A percentile compares a stretch with the other conserved stretches of the same genome.
These are phyloP conservation scores for Pollenia griseotomentosa DNA, from an alignment of 2,888 invertebrate species.

Conservation along the genomic window DNA sequence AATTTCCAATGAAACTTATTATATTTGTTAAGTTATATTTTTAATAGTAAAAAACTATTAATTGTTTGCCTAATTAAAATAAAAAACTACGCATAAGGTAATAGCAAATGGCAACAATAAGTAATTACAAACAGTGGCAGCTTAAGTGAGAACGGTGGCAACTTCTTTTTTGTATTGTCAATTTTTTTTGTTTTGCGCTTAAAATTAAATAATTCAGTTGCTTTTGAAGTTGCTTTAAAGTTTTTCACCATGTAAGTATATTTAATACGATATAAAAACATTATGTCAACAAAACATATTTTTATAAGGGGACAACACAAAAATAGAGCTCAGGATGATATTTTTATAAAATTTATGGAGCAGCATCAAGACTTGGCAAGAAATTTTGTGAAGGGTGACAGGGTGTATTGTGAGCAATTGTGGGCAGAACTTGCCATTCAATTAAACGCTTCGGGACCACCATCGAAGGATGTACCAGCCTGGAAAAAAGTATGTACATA, in stretches of 20 bases:
- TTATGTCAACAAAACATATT: no score
- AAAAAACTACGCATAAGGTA: constrained; percentile 3
- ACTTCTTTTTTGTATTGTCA: neutral
- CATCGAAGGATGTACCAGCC: constrained; percentile 22
- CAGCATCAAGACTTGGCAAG: constrained; percentile 30
- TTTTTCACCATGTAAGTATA: no score
- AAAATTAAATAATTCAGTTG: no score
- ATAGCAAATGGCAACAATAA: constrained; percentile 10
- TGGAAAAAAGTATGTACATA: constrained; percentile 29
- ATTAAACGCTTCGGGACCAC: constrained; percentile 43
- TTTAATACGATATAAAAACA: no score
- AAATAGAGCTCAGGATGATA: neutral
- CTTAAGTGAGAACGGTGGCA: neutral
- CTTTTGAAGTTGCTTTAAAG: no score
- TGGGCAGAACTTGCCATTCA: constrained; percentile 8
- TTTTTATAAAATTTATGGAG: constrained; percentile 26
- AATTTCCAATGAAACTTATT: no score
- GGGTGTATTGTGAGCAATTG: constrained; percentile 6
- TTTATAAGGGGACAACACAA: constrained; percentile 27
- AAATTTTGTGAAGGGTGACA: neutral
- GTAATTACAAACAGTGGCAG: constrained; percentile 1
- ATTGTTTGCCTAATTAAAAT: neutral
- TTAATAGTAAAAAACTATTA: neutral
- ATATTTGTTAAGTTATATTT: no score
- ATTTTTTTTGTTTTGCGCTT: no score